Conservation (phyloP, 2,797 vertebrate species). For the Telmatherina bonti region DNA sequence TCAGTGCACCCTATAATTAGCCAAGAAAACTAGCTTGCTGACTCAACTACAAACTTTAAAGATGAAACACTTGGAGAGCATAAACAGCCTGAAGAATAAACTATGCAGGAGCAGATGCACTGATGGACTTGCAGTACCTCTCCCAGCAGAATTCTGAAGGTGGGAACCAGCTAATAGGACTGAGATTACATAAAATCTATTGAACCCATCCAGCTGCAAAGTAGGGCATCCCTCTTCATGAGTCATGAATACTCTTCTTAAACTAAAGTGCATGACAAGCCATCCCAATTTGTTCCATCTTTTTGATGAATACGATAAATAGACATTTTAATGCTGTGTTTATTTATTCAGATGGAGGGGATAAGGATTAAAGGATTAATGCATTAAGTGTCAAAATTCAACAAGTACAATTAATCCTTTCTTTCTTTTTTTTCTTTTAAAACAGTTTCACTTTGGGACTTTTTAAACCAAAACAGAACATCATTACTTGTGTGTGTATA, state of each 20-base stretch:
- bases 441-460: neutral
- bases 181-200: neutral
- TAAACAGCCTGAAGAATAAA: constrained; percentile 1
- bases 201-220: neutral
- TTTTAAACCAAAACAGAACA: neutral
- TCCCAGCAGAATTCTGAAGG: neutral
- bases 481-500: no score
- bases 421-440: neutral
- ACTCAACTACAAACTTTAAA: constrained; percentile 20
- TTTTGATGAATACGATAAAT: neutral
- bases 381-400: neutral
- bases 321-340: neutral
- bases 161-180: neutral
- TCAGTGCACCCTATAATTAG: constrained; percentile 13
- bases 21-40: neutral
- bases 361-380: neutral
- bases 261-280: neutral
- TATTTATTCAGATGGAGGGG: neutral
- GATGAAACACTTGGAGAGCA: constrained; percentile 12
- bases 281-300: neutral
- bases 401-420: neutral
- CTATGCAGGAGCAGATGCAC: neutral
- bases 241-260: neutral
- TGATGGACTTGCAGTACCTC: neutral
- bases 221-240: neutral